These are phyloP conservation scores for Thyatira batis DNA, from an alignment of 2,888 invertebrate genomes.

Conservation along the genomic window DNA sequence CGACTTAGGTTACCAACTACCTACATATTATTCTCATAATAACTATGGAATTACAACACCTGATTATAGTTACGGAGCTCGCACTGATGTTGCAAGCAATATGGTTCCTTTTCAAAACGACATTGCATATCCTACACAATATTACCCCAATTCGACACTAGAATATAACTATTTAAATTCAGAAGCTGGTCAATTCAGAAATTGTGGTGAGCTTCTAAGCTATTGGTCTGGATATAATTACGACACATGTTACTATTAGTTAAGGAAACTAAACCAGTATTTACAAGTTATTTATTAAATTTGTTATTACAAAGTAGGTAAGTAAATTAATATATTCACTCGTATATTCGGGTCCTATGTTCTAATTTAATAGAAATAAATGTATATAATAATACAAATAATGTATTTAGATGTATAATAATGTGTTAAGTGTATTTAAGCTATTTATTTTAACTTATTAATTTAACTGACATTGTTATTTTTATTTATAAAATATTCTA, in stretches of 20 bases:
- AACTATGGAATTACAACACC: background rate
- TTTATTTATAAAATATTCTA: background rate
- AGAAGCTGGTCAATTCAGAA: constrained; percentile 5
- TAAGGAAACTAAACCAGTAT: background rate
- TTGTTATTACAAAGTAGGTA: background rate
- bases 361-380: background rate
- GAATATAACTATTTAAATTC: constrained; percentile 14
- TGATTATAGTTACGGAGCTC: background rate
- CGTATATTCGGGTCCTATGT: background rate
- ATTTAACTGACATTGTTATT: background rate
- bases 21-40: background rate
- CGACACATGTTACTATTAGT: constrained; percentile 24
- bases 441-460: background rate
- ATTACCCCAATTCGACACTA: constrained; percentile 35
- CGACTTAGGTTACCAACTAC: constrained; percentile 1
- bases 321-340: background rate
- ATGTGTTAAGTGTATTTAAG: background rate
- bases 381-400: too few species aligned
- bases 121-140: constrained; percentile 43
- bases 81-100: background rate
- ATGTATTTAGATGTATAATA: background rate
- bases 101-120: constrained; percentile 25
- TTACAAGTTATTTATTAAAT: background rate
- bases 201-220: constrained; percentile 5
- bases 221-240: constrained; percentile 25